These are phyloP conservation scores for Deilephila elpenor DNA, from an alignment of 2,888 invertebrate genomes.

Conservation along the genomic window DNA sequence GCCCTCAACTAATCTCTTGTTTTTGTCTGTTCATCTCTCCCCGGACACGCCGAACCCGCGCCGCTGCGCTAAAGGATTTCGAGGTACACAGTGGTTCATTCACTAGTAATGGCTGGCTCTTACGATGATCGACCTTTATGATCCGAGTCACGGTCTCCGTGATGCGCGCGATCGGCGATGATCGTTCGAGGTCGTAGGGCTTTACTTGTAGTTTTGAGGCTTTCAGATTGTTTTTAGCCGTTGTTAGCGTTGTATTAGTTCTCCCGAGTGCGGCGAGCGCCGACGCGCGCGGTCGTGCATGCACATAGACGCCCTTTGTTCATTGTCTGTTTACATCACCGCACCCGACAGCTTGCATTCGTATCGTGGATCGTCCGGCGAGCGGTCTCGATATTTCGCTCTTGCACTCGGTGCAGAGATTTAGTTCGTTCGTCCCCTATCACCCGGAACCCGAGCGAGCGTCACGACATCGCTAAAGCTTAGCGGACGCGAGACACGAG, in stretches of 20 bases:
- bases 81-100: slow-evolving; percentile 89
- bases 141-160: slow-evolving; percentile 73
- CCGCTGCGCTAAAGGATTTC: slow-evolving; percentile 91
- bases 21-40: slow-evolving; percentile 89
- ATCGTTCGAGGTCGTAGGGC: slow-evolving; percentile 84
- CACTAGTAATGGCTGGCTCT: slow-evolving; percentile 82
- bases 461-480: slow-evolving; percentile 66
- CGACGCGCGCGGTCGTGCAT: slow-evolving; percentile 81
- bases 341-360: slow-evolving; percentile 83
- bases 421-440: slow-evolving; percentile 67
- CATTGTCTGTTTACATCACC: slow-evolving; percentile 81
- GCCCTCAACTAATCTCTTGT: slow-evolving; percentile 86
- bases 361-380: slow-evolving; percentile 79
- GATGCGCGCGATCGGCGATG: slow-evolving; percentile 72
- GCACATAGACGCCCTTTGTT: slow-evolving; percentile 83
- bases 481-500: slow-evolving; percentile 73
- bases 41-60: slow-evolving; percentile 88
- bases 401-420: slow-evolving; percentile 70
- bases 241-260: slow-evolving; percentile 84
- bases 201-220: slow-evolving; percentile 86
- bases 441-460: slow-evolving; percentile 71
- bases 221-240: slow-evolving; percentile 85
- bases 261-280: slow-evolving; percentile 83
- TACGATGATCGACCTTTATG: slow-evolving; percentile 75
- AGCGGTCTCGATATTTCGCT: slow-evolving; percentile 73